Evolutionary conservation across 2,888 invertebrate species (phyloP).

Genomic region (Cosmopolites sordidus): DNA sequence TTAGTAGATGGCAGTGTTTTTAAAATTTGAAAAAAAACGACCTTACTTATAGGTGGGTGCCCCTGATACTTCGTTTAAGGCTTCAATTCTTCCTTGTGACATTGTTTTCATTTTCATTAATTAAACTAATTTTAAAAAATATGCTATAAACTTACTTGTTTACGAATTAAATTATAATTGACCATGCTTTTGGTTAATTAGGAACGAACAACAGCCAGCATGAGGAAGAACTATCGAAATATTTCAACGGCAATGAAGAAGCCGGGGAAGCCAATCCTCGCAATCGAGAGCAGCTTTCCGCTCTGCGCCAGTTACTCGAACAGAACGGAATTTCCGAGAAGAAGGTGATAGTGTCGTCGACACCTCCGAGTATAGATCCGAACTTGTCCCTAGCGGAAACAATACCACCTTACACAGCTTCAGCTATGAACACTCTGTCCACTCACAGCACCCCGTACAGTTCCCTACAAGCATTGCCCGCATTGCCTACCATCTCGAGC

Average conservation of each 20-base stretch:
- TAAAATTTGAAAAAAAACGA: no score
- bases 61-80: no score
- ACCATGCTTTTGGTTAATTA: conserved; percentile 25
- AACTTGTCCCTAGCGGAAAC: conserved; percentile 7
- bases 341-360: conserved; percentile 24
- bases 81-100: no score
- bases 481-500: conserved; percentile 18
- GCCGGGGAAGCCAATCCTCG: conserved; percentile 30
- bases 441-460: conserved; percentile 18
- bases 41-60: no score
- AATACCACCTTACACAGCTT: conserved; percentile 8
- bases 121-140: no score
- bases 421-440: conserved; percentile 16
- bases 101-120: no score
- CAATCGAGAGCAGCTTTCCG: conserved; percentile 60
- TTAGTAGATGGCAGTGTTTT: no score
- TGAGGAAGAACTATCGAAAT: conserved; percentile 79
- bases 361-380: conserved; percentile 5
- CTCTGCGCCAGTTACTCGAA: conserved; percentile 66
- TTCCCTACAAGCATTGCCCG: conserved; percentile 17
- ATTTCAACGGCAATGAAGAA: conserved; percentile 57
- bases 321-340: conserved; percentile 38
- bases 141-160: no score
- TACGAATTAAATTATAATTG: no score
- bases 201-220: conserved; percentile 72